Evolutionary conservation across 92 coral and sea anemone genomes (phyloP).

Genomic region (Porites rus): DNA sequence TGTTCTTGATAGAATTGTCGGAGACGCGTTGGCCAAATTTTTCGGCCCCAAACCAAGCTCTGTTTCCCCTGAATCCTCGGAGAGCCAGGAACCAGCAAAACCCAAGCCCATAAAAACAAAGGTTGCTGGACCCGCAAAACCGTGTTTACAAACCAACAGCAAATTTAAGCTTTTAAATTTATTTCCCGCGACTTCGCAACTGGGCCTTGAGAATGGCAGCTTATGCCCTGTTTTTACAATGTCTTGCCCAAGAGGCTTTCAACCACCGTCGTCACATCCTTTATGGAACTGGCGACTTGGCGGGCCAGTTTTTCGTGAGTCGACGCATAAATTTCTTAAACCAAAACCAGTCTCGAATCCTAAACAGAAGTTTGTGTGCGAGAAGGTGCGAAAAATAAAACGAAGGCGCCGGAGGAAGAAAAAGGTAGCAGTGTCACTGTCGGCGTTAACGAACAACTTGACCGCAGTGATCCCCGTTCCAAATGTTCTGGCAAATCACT

Average conservation of each 20-base stretch:
- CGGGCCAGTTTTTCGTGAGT: conserved; percentile 58
- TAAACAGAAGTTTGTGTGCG: neutral
- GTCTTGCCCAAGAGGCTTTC: conserved; percentile 43
- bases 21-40: conserved; percentile 25
- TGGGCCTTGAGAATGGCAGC: conserved; percentile 58
- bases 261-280: conserved; percentile 64
- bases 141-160: conserved; percentile 60
- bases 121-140: conserved; percentile 30
- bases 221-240: conserved; percentile 67
- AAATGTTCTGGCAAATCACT: neutral
- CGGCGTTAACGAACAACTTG: neutral
- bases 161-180: conserved; percentile 73
- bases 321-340: conserved; percentile 8
- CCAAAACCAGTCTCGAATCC: conserved; percentile 10
- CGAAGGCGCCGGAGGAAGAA: conserved; percentile 9
- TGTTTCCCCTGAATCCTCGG: neutral
- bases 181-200: conserved; percentile 67
- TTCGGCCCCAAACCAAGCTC: neutral
- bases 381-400: conserved; percentile 35
- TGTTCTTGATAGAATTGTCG: conserved; percentile 32
- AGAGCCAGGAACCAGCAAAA: neutral
- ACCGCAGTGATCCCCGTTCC: neutral
- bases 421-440: too few species aligned
- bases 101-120: conserved; percentile 34
- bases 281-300: conserved; percentile 89